Evolutionary conservation across 2,888 invertebrate species (phyloP), one percentile per base, ranked within the genome.

Genomic region (Eristalinus sepulchralis): DNA sequence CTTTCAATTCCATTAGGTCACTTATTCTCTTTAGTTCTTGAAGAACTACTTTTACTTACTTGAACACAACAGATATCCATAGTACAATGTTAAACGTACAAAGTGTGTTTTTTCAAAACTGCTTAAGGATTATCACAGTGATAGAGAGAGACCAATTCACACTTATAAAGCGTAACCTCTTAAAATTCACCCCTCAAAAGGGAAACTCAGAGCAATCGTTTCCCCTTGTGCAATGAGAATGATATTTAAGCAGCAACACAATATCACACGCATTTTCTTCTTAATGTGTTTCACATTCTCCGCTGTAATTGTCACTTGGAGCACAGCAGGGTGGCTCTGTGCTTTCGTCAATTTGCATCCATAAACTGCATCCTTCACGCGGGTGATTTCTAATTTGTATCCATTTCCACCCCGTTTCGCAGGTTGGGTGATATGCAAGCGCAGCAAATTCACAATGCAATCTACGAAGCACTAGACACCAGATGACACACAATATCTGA

Each of bases 361-460:
- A 86, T 86, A 86, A 86, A 83, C 67, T 86, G 86, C 86, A 86
- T 86, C 86, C 86, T 83, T 83, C 78, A 47, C 66, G 57, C 47
- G 66, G 62, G 57, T 24, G 57, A 71, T 83, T 68, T 66, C 78
- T 79, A 83, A 83, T 71, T 75, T 68, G 77, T 70, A 78, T 85
- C 59, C 73, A 59, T n/a, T 39, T 63, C 31, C 36, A 36, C 17
- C 17, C 34, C 24, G 3, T 20, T n/a, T 55, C 53, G 11, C 24
- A 47, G 27, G 24, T 59, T 59, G 36, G 31, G 39, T 60, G 24
- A 80, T 70, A 72, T 81, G 84, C 81, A 77, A 59, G 68, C 68
- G 33, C 75, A 75, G 71, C 83, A 64, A 82, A 78, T 78, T 77
- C 57, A 63, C 78, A 75, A 76, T 87, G 79, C 75, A 87, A 83